These are phyloP conservation scores for Halisarca cf. caerulea DNA, from an alignment of 37 sponge, comb jelly and placozoan genomes.

Conservation along the genomic window DNA sequence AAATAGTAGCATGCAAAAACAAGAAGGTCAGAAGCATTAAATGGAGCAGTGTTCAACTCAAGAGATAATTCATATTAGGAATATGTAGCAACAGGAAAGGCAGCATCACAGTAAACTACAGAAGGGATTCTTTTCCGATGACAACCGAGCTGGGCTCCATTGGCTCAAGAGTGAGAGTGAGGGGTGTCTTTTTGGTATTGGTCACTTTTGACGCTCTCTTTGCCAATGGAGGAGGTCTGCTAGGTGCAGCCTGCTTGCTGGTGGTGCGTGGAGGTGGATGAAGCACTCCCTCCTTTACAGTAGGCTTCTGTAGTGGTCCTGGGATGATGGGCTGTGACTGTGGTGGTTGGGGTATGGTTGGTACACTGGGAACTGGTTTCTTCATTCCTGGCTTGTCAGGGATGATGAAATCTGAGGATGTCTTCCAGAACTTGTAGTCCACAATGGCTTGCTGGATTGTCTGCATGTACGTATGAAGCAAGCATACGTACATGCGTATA, in stretches of 20 bases:
- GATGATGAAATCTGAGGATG: conserved; percentile 65
- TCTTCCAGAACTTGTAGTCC: conserved; percentile 64
- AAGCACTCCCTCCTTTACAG: neutral
- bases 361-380: neutral
- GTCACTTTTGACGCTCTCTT: neutral
- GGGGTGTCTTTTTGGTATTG: conserved; percentile 24
- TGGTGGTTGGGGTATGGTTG: neutral
- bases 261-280: neutral
- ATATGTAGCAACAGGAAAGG: too few species aligned
- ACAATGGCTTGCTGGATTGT: conserved; percentile 60
- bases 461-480: too few species aligned
- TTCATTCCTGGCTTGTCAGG: conserved; percentile 17
- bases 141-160: neutral
- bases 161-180: neutral
- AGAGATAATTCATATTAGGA: too few species aligned
- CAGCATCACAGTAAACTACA: too few species aligned
- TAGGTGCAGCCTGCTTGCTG: neutral
- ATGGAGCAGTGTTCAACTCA: too few species aligned
- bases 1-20: too few species aligned
- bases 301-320: neutral
- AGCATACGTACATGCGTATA: too few species aligned
- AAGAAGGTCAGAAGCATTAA: too few species aligned
- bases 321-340: too few species aligned
- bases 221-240: neutral
- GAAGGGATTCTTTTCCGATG: neutral